These are phyloP conservation scores for Ceyx melanurus DNA, from an alignment of 2,113 vertebrate genomes.

Conservation along the genomic window DNA sequence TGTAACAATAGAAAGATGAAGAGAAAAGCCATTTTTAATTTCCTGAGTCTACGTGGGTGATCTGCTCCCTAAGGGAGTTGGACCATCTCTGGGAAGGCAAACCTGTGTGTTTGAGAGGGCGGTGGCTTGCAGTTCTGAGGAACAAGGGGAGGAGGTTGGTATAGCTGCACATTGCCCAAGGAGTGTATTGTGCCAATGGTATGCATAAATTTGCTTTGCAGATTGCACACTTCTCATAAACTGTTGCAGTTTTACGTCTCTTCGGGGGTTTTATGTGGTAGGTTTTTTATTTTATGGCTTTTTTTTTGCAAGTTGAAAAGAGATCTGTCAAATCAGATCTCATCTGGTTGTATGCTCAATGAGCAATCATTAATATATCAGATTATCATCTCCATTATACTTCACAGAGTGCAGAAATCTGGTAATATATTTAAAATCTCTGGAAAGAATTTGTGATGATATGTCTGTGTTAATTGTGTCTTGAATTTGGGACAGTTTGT, in stretches of 20 bases:
- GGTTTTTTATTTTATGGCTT: not conserved
- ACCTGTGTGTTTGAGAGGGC: not conserved
- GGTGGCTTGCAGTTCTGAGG: not conserved
- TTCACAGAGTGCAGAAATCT: not conserved
- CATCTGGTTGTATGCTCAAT: not conserved
- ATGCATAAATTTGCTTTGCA: constrained; percentile 2
- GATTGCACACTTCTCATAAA: not conserved
- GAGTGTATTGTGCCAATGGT: not conserved
- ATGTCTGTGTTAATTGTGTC: not conserved
- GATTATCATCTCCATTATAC: not conserved
- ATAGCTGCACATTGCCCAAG: not conserved
- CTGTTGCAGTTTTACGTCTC: not conserved
- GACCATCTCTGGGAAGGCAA: not conserved
- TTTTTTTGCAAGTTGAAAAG: not conserved
- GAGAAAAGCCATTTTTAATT: constrained; percentile 21
- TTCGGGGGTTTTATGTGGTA: not conserved
- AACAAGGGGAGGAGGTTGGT: not conserved
- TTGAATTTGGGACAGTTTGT: not conserved
- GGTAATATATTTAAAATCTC: not conserved
- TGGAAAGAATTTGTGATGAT: not conserved
- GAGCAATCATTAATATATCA: not conserved
- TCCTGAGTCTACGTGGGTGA: constrained; percentile 11
- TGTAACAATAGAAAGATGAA: not conserved
- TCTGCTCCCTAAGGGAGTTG: not conserved
- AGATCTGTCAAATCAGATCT: not conserved